Evolutionary conservation across 2,888 invertebrate species (phyloP), one percentile per base, ranked within the genome.

Genomic region (Poecilobothrus nobilitatus): DNA sequence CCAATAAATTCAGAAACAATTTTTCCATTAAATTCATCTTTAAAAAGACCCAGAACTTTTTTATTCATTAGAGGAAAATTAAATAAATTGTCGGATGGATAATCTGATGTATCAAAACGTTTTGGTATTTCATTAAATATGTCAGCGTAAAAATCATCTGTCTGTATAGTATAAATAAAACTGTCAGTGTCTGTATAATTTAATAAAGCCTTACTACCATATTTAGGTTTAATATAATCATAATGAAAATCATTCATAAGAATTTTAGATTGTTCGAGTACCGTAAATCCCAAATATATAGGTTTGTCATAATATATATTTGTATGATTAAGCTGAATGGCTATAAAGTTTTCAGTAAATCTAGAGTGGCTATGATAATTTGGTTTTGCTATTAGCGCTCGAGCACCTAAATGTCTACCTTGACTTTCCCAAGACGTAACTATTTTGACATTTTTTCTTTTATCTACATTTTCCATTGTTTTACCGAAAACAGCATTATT

Each of bases 231-330:
- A 68, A 79, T 72, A 65, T 73, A 76, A 70, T 76, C 74, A 69
- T 79, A 80, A 70, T 77, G 75, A 68, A 79, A 80, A 64, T 79
- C 76, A 71, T 80, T 81, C 74, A 53, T 15, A 27, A 76, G 71
- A 1, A 69, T 68, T 75, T 83, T 83, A 0, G 76, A 78, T 62
- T 82, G 44, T 67, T 82, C 82, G 53, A 82, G 71, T 67, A 81
- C 76, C 9, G 71, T 63, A 70, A 80, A 76, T 18, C 80, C 81
- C 2, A 77, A 71, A 71, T 80, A 81, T 27, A 82, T 76, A 2
- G 80, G 81, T 74, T 79, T 79, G 72, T 79, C 75, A 64, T 78
- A 76, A 22, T 67, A 37, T 10, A 79, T 71, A 41, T 71, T 70
- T 1, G 71, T 34, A 70, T 74, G 74, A 20, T 72, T 72, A 69